These are phyloP conservation scores for Tenualosa ilisha DNA, from an alignment of 2,797 vertebrate genomes.

Conservation along the genomic window DNA sequence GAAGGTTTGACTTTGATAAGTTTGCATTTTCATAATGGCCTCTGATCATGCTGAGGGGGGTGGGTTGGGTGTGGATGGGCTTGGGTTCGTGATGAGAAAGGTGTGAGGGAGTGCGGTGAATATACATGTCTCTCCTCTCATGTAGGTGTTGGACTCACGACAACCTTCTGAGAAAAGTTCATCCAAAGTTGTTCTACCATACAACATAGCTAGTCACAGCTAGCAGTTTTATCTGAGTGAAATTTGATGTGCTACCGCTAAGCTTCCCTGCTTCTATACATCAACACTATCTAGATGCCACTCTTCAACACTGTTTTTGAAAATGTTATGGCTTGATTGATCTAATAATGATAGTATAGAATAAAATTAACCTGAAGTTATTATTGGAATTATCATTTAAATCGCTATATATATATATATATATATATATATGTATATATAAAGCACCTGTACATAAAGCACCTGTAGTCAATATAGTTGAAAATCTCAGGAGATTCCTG, in stretches of 20 bases:
- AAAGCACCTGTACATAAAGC: background rate
- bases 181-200: background rate
- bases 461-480: background rate
- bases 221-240: background rate
- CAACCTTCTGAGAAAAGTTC: background rate
- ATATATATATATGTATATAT: too few relatives aligned
- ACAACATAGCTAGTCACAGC: background rate
- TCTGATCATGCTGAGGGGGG: conserved; percentile 53
- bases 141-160: background rate
- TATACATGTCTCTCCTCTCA: background rate
- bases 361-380: too few relatives aligned
- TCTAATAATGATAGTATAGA: too few relatives aligned
- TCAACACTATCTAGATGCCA: too few relatives aligned
- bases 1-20: conserved; percentile 79
- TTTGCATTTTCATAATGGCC: conserved; percentile 71
- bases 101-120: background rate
- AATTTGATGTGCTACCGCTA: background rate
- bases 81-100: background rate
- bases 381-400: too few relatives aligned
- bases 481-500: background rate
- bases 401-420: too few relatives aligned
- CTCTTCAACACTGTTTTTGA: too few relatives aligned
- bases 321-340: background rate
- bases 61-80: background rate
- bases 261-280: too few relatives aligned